phyloP scores from a whole-genome alignment of 2,113 vertebrate genomes.

The Spea bombifrons region DNA sequence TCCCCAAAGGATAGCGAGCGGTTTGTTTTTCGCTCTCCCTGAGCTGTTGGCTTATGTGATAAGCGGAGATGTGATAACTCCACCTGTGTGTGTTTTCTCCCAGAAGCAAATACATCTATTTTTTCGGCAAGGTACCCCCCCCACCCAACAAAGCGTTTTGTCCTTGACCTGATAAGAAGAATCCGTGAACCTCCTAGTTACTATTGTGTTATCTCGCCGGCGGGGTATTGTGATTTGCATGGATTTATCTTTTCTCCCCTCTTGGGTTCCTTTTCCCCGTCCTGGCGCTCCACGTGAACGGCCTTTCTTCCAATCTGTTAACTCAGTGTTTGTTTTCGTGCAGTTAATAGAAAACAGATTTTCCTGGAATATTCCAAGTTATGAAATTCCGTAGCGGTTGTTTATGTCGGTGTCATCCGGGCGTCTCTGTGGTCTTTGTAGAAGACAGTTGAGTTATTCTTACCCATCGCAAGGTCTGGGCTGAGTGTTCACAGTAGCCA shows the following conservation, averaged over 20 bases:
- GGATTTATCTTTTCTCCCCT: not conserved
- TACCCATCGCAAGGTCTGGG: too few species aligned
- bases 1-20: too few species aligned
- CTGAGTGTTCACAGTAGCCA: too few species aligned
- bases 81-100: not conserved
- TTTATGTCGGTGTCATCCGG: too few species aligned
- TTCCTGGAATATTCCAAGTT: conserved; percentile 10
- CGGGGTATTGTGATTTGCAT: not conserved
- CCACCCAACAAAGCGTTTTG: conserved; percentile 9
- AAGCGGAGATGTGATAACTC: too few species aligned
- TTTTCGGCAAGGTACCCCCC: too few species aligned
- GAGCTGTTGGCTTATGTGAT: too few species aligned
- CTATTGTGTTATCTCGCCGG: conserved; percentile 12
- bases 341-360: conserved; percentile 36
- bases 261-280: not conserved
- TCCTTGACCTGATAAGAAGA: conserved; percentile 46
- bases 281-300: not conserved
- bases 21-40: too few species aligned
- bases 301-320: conserved; percentile 12
- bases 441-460: too few species aligned
- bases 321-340: conserved; percentile 13
- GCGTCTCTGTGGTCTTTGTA: too few species aligned
- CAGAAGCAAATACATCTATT: not conserved
- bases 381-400: not conserved
- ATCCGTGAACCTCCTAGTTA: not conserved